Base-by-base conservation (phyloP, 2,888 invertebrate genomes). In the Melieria picta region DNA sequence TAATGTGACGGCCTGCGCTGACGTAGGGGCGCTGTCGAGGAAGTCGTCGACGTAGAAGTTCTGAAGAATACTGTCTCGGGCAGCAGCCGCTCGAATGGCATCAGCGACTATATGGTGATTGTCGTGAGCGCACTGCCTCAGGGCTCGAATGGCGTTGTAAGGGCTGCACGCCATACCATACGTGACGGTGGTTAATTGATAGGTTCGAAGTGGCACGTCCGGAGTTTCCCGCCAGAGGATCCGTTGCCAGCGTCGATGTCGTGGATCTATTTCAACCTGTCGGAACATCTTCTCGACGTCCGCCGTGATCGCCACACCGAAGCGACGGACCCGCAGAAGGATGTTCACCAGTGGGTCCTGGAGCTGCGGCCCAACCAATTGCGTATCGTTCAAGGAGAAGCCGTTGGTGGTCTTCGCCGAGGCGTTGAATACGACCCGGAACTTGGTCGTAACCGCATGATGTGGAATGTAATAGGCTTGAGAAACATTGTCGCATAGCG, bases 31-130 rank as follows among this genome's bases (percentile, higher is more conserved):
- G 43, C 74, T 74, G 1, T 45, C 43, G 16, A 74, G 65, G 46
- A 58, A 72, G 57, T 72, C 70, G 47, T 74, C 74, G 10, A 74
- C 61, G 30, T 72, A 74, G 68, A 72, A 72, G 46, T 67, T 43
- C 30, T 30, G 30, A 30, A 30, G 30, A 30, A 30, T 30, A 30
- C 30, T 30, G 30, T 30, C 30, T 30, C 30, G 30, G 7, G 52
- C 43, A 7, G 47, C 13, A 48, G 71, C 62, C 43, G 67, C 65
- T 56, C 64, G 50, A 47, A 10, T 30, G 16, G 10, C 55, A 55
- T 30, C 43, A 46, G 65, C 47, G 30, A 74, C 16, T 11, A 13
- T 11, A 9, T 13, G 10, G 4, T 50, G 45, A n/a, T 72, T 52
- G 11, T 69, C 72, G 6, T 9, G 5, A 3, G 65, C 63, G 42